Evolutionary conservation across 2,888 invertebrate species (phyloP), one percentile per base, ranked within the genome.

Genomic region (Scelioninae gen. 2): DNA sequence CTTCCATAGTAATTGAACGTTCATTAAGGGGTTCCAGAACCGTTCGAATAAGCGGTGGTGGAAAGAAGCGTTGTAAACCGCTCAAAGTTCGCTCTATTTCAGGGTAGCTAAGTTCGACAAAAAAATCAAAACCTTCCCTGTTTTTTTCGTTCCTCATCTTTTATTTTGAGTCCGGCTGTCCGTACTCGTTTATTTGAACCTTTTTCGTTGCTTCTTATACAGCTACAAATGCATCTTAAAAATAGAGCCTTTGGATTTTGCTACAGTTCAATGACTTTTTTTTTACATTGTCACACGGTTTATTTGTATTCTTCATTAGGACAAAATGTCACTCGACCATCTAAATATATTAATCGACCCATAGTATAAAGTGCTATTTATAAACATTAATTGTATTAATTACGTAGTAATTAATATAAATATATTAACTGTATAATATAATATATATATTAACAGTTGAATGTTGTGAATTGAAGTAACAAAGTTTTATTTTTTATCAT

Each of bases 91-190:
- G 11, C 37, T 68, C 46, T 60, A 63, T 63, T 63, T 68, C 18
- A 2, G 28, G 22, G 11, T 39, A 28, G 18, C 19, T 31, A 15
- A 2, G 37, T 28, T 9, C 13, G 9, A 55, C 10, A n/a, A 7
- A 28, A 31, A 65, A 68, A 19, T 45, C 46, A 43, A 60, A 50
- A 58, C 18, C 35, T n/a, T 28, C 2, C 43, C 46, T 9, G 19
- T 43, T 64, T 64, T 70, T 43, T 43, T 37, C 10, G 7, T 16
- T 45, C 19, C 39, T n/a, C 19, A 33, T n/a, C 50, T 64, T 71
- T 71, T 64, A 64, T 71, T 71, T 71, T 39, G 46, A 45, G 48
- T 45, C 37, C 35, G n/a, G 9, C 43, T 48, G 53, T 15, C 22
- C 39, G 2, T 28, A 25, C 39, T 53, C 6, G 53, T 43, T 69